These are phyloP conservation scores for Calidris pugnax DNA, from an alignment of 2,113 vertebrate species.

Conservation along the genomic window DNA sequence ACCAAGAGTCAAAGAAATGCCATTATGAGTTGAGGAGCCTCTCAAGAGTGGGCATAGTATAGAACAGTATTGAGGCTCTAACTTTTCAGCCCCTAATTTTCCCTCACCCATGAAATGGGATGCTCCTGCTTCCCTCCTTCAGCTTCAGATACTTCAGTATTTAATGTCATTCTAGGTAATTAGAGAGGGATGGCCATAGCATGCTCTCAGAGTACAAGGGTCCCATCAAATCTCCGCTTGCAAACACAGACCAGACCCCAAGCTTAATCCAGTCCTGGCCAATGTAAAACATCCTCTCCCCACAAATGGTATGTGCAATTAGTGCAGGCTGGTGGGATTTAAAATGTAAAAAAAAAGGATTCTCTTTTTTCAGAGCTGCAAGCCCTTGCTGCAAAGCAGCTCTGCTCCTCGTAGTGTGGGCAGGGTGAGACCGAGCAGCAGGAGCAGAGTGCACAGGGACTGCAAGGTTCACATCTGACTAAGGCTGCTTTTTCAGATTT, in stretches of 20 bases:
- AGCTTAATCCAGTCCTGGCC: background rate
- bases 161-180: background rate
- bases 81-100: background rate
- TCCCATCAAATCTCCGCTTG: background rate
- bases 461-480: background rate
- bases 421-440: background rate
- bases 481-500: slow-evolving; percentile 37
- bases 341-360: background rate
- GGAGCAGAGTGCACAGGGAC: background rate
- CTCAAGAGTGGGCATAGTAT: background rate
- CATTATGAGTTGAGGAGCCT: background rate
- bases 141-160: background rate
- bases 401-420: background rate
- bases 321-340: background rate
- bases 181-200: background rate
- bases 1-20: background rate
- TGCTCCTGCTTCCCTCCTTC: background rate
- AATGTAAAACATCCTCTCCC: background rate
- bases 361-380: background rate
- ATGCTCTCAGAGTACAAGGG: background rate
- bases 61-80: background rate
- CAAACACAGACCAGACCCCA: background rate
- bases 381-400: background rate
- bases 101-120: background rate
- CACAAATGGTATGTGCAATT: background rate